Evolutionary conservation across 2,113 vertebrate genomes (phyloP).

Genomic region (Panthera tigris): DNA sequence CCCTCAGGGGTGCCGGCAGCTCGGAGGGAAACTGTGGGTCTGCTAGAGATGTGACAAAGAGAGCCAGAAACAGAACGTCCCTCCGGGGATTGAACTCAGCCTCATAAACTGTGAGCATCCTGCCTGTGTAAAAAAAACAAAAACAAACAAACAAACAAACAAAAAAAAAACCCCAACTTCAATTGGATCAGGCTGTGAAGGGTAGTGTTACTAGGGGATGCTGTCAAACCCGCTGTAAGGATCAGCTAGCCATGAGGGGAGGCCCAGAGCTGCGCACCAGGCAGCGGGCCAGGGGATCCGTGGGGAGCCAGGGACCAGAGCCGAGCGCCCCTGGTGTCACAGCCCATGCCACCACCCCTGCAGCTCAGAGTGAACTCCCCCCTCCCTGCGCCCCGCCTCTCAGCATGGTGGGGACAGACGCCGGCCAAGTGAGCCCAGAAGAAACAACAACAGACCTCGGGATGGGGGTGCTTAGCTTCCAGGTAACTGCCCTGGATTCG

Average conservation of each 20-base stretch:
- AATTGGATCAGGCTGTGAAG: background rate
- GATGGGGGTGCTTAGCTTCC: too few relatives aligned
- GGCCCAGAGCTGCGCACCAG: too few relatives aligned
- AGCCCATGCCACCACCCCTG: too few relatives aligned
- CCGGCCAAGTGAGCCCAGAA: background rate
- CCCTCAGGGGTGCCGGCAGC: background rate
- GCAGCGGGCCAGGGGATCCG: background rate
- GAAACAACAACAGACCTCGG: background rate
- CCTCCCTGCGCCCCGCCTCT: too few relatives aligned
- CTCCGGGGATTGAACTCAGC: rapidly evolving
- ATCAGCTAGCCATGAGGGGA: background rate
- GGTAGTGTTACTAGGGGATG: background rate
- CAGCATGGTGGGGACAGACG: background rate
- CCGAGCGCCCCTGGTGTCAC: background rate
- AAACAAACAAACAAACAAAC: too few relatives aligned
- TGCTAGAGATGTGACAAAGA: background rate
- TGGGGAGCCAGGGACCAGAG: background rate
- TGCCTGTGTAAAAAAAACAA: background rate
- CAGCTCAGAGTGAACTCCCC: too few relatives aligned
- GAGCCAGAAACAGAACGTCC: background rate
- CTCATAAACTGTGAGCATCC: background rate
- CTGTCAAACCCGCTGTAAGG: too few relatives aligned
- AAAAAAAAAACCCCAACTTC: background rate
- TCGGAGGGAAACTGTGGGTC: background rate
- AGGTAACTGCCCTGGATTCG: background rate